Base-by-base conservation (phyloP, 2,888 invertebrate genomes). In the Epistrophe eligans region DNA sequence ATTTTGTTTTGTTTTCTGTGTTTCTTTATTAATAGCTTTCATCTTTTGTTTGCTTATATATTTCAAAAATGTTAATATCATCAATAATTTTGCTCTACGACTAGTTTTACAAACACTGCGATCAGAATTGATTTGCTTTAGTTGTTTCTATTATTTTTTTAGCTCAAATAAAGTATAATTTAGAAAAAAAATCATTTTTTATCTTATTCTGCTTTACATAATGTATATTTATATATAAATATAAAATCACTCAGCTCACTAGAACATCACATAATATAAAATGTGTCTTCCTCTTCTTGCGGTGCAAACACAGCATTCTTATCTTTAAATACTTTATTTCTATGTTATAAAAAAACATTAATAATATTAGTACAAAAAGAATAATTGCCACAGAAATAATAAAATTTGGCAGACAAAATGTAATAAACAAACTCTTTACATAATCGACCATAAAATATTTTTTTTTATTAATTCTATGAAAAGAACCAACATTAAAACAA, bases 241-340 rank as follows among this genome's bases (percentile, higher is more conserved):
- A 85, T 85, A 85, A 85, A 85, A 85, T 85, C 82, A 85, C 85
- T 85, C 85, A 81, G 85, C 85, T 85, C 85, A 85, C 82, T 85
- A 85, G 85, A 85, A 85, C 81, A 85, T 85, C 82, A 85, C 82
- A 81, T 85, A 85, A 85, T 85, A 81, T 85, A 82, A 79, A 85
- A 85, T 85, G 81, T 85, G 77, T 85, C 73, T 82, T 79, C 81
- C 74, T 64, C 72, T 73, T 50, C 52, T 77, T 70, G 74, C 74
- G 77, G 64, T 84, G 43, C 48, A 85, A 67, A 74, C 85, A 85
- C 85, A 85, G 82, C 82, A 85, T 77, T 81, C 82, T 85, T 85
- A 85, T 82, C 57, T 73, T 55, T 40, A 40, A 72, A 80, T 84
- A 84, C 60, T 79, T 58, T 67, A 74, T 57, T 60, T 57, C 55